These are phyloP conservation scores for Autographa gamma DNA, from an alignment of 2,888 invertebrate genomes.

Conservation along the genomic window DNA sequence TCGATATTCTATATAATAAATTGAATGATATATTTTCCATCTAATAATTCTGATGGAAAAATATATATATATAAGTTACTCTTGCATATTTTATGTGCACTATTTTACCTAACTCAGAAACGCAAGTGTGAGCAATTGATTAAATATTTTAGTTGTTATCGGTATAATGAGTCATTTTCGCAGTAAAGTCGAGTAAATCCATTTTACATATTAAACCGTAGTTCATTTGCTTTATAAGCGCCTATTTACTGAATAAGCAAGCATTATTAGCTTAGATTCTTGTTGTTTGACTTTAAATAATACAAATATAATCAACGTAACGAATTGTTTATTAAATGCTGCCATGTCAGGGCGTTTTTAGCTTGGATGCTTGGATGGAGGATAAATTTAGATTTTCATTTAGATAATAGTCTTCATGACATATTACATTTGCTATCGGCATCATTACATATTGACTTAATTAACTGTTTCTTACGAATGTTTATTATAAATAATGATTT, in stretches of 20 bases:
- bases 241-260: conserved; percentile 1
- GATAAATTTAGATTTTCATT: too few species aligned
- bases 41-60: too few species aligned
- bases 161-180: conserved; percentile 22
- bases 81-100: not conserved
- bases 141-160: conserved; percentile 37
- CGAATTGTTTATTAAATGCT: not conserved
- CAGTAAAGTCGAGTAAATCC: not conserved
- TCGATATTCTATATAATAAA: not conserved
- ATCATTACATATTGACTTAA: too few species aligned
- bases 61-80: not conserved
- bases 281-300: conserved; percentile 9
- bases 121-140: not conserved
- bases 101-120: not conserved
- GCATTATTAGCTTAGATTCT: not conserved
- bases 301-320: not conserved
- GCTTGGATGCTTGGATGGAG: not conserved
- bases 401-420: too few species aligned
- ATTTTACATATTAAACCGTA: conserved; percentile 12
- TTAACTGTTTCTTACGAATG: not conserved
- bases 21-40: too few species aligned
- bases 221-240: conserved; percentile 15
- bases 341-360: not conserved
- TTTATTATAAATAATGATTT: not conserved
- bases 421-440: too few species aligned